These are phyloP conservation scores for Plumapathes pennacea DNA, from an alignment of 92 coral and sea anemone species.

Conservation along the genomic window DNA sequence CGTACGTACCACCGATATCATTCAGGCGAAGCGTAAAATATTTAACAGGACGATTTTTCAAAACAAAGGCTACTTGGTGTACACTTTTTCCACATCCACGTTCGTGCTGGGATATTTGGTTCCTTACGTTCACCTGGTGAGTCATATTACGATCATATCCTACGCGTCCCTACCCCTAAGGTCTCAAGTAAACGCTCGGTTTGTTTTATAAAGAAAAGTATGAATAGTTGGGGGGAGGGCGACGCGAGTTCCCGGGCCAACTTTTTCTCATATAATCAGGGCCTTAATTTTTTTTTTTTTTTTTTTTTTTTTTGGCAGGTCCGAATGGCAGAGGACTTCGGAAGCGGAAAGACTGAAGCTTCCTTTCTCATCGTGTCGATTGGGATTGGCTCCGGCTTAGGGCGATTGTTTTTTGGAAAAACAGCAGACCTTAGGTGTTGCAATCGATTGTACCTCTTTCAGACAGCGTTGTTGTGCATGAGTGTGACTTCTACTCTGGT, in stretches of 20 bases:
- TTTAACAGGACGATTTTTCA: conserved; percentile 30
- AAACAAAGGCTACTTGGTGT: conserved; percentile 25
- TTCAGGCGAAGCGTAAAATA: conserved; percentile 12
- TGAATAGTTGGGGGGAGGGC: too few relatives aligned
- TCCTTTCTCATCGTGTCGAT: conserved; percentile 62
- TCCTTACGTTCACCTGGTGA: conserved; percentile 55
- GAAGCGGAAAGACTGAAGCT: conserved; percentile 45
- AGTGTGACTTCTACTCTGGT: conserved; percentile 54
- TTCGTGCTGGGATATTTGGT: conserved; percentile 52
- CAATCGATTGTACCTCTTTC: conserved; percentile 59
- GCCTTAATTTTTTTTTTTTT: too few relatives aligned
- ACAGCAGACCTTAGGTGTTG: conserved; percentile 57
- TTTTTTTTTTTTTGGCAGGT: conserved; percentile 32
- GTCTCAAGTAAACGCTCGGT: too few relatives aligned
- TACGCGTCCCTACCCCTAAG: too few relatives aligned
- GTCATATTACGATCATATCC: too few relatives aligned
- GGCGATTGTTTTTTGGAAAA: conserved; percentile 70
- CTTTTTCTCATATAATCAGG: too few relatives aligned
- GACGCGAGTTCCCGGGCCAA: too few relatives aligned
- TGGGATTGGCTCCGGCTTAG: conserved; percentile 65
- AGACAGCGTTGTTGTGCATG: conserved; percentile 51
- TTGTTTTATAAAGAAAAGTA: too few relatives aligned
- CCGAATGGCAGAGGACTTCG: conserved; percentile 64
- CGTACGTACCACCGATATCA: not conserved
- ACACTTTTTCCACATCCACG: conserved; percentile 10